Base-by-base conservation (phyloP, 2,113 vertebrate species). In the Petrocephalus microphthalmus region DNA sequence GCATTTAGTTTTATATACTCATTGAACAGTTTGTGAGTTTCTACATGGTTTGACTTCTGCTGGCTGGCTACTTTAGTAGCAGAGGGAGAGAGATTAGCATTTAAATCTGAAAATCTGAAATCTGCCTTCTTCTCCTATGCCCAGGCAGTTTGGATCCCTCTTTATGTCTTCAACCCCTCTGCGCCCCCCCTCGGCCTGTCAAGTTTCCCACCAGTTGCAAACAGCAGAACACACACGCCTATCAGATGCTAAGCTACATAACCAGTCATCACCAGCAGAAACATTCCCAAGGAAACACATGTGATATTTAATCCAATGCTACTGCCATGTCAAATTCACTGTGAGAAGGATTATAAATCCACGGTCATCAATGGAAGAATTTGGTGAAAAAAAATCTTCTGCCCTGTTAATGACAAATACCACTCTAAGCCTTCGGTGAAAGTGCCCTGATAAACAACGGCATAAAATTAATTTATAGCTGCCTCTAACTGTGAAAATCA, bases 401-500 rank as follows among this genome's bases (percentile, higher is more conserved):
- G 84, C 83, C 7, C 20, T 83, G 20, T 45, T 49, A 42, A 49
- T 49, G 19, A 49, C 74, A 42, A 42, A 22, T 83, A n/a, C 78
- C 45, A 13, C 37, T 45, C 45, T 83, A 83, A 83, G 42, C 81
- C 19, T 83, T n/a, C 22, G 19, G 81, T n/a, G 81, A 49, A 83
- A 83, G 20, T 49, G 45, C 17, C 81, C 81, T 83, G 81, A 47
- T 83, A 83, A 49, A 22, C 7, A 83, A 47, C 37, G 20, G 81
- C 37, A 83, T 47, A 49, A 83, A 49, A 83, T 83, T 47, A 49
- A 83, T 47, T 83, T 83, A 49, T 47, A 20, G 17, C 81, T n/a
- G 42, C 45, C 81, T 47, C 45, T 83, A 83, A 49, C 81, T 83
- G 81, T 83, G 81, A 8, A 83, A 47, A 83, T 83, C 81, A 83